A percentile compares a stretch with the other conserved stretches of the same genome.
Conservation (phyloP, 1,140 invertebrate species). For the Drosophila sturtevanti region DNA sequence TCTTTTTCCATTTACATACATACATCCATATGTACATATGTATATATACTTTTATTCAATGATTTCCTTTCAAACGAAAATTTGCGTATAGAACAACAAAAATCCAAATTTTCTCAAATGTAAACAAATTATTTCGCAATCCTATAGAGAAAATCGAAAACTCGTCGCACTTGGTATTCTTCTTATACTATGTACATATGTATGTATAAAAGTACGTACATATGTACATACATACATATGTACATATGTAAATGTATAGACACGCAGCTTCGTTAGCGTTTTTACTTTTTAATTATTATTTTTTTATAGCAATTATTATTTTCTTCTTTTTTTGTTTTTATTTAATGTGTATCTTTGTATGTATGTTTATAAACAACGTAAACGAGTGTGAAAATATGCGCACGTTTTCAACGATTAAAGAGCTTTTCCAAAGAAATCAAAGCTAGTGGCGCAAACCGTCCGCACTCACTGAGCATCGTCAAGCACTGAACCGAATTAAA, state of each 20-base stretch:
- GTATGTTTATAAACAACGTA: conserved; percentile 49
- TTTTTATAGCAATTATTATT: conserved; percentile 62
- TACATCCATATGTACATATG: no score
- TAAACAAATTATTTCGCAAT: conserved; percentile 75
- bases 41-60: conserved; percentile 8
- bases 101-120: conserved; percentile 50
- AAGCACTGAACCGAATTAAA: conserved; percentile 46
- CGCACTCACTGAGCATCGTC: conserved; percentile 43
- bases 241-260: neutral
- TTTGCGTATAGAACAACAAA: conserved; percentile 39
- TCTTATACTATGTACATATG: no score
- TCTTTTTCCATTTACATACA: conserved; percentile 1
- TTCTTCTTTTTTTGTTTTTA: neutral
- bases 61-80: conserved; percentile 21
- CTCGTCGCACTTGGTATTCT: conserved; percentile 20
- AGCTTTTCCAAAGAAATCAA: conserved; percentile 27
- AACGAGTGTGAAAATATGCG: conserved; percentile 35
- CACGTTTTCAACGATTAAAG: conserved; percentile 55
- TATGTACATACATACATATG: conserved; percentile 32
- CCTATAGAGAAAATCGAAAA: neutral
- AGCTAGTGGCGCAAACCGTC: conserved; percentile 36
- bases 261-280: conserved; percentile 31
- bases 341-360: neutral
- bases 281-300: conserved; percentile 59
- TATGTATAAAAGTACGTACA: no score